phyloP scores from a whole-genome alignment of 2,797 vertebrate genomes.

The Carapus acus region DNA sequence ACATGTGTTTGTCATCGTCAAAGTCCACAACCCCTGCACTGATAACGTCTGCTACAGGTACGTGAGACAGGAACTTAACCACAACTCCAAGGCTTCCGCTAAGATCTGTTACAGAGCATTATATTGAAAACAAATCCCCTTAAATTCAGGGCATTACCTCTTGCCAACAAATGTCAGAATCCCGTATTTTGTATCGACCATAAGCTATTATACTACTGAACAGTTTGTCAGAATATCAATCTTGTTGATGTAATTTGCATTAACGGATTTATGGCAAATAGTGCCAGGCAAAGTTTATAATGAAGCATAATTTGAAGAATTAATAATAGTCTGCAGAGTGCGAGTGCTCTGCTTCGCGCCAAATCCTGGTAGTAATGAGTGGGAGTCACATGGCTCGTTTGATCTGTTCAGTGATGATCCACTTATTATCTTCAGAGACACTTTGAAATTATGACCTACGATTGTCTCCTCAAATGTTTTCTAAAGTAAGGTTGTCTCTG shows the following conservation, averaged over 20 bases:
- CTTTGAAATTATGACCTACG: conserved; percentile 64
- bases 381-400: conserved; percentile 51
- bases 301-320: conserved; percentile 52
- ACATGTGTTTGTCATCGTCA: conserved; percentile 97
- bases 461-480: conserved; percentile 40
- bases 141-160: conserved; percentile 19
- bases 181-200: background rate
- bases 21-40: conserved; percentile 92
- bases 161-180: conserved; percentile 16
- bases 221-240: conserved; percentile 31
- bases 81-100: conserved; percentile 13
- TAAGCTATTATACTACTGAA: no score
- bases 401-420: conserved; percentile 54
- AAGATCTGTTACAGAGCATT: conserved; percentile 6
- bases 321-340: conserved; percentile 54
- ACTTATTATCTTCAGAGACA: conserved; percentile 68
- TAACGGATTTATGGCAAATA: conserved; percentile 48
- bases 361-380: conserved; percentile 48
- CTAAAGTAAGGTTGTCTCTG: conserved; percentile 45
- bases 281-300: conserved; percentile 43
- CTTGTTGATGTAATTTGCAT: conserved; percentile 47
- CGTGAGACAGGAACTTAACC: conserved; percentile 40
- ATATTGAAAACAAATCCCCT: conserved; percentile 4
- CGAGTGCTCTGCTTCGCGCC: conserved; percentile 53
- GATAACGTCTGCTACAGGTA: conserved; percentile 98